A percentile compares a stretch with the other conserved stretches of the same genome.
Conservation (phyloP, 2,888 invertebrate species). For the Netelia virgata region DNA sequence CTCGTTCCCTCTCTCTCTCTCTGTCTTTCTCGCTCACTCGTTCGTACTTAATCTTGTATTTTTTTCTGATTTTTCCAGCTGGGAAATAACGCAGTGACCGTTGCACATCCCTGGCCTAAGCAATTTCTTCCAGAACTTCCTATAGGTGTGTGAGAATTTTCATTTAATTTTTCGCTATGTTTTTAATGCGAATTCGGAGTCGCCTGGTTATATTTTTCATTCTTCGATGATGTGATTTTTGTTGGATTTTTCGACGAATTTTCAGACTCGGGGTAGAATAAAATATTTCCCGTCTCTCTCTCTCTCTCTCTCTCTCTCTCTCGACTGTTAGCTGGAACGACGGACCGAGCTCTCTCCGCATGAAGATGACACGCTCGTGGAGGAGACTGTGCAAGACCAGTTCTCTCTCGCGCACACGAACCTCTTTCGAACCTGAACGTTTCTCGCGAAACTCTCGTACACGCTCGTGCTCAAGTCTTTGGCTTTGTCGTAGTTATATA, state of each 20-base stretch:
- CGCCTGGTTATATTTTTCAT: too few species aligned
- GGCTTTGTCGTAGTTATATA: slow-evolving; percentile 13
- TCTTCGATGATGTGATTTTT: neutral
- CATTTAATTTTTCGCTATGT: too few species aligned
- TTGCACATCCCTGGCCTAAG: neutral
- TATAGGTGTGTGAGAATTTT: neutral
- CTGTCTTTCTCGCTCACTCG: neutral
- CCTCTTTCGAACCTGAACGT: slow-evolving; percentile 46
- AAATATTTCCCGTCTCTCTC: slow-evolving; percentile 4
- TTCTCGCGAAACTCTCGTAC: slow-evolving; percentile 46
- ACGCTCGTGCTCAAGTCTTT: slow-evolving; percentile 9
- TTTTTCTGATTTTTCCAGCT: neutral
- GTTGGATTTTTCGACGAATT: slow-evolving; percentile 16
- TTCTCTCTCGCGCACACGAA: slow-evolving; percentile 29
- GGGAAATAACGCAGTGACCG: neutral
- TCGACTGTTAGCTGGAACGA: neutral
- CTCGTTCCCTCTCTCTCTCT: neutral
- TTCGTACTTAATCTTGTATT: neutral
- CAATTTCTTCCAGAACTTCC: neutral
- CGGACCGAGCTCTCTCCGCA: slow-evolving; percentile 1
- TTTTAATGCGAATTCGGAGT: too few species aligned
- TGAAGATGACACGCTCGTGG: neutral
- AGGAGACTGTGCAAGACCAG: slow-evolving; percentile 42
- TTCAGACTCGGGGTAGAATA: slow-evolving; percentile 4
- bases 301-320: neutral